phyloP scores from a whole-genome alignment of 2,113 vertebrate species.

The Pseudois nayaur region DNA sequence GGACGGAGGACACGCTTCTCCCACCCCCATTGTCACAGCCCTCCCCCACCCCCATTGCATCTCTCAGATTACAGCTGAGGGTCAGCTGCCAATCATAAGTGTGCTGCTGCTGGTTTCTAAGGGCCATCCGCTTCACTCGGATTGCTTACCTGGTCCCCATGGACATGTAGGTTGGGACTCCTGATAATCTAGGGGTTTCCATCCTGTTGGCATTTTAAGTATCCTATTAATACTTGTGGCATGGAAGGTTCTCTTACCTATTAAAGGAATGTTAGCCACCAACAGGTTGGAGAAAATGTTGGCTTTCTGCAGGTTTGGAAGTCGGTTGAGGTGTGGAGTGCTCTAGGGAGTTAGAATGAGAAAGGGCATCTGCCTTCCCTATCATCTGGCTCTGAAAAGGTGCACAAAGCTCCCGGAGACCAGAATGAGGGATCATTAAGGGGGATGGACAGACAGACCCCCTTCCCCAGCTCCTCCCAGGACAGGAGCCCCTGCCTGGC shows the following conservation, averaged over 20 bases:
- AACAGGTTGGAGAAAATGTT: not conserved
- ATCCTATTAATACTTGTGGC: not conserved
- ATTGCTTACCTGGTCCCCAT: not conserved
- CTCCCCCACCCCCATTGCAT: not conserved
- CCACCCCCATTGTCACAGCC: not conserved
- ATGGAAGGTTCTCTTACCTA: not conserved
- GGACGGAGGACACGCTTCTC: accelerated
- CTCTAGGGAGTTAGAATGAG: not conserved
- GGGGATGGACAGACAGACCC: accelerated
- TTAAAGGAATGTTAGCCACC: not conserved
- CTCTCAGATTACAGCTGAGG: not conserved
- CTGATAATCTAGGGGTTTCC: not conserved
- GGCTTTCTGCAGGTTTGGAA: not conserved
- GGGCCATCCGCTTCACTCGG: not conserved
- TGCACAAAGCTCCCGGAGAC: not conserved
- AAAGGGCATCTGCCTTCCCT: not conserved
- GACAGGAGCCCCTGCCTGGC: not conserved
- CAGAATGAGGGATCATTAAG: not conserved
- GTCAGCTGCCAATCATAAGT: not conserved
- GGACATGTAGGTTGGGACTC: not conserved
- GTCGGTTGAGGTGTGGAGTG: not conserved
- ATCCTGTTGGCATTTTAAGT: not conserved
- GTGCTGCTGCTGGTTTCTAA: not conserved
- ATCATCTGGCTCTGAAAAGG: not conserved
- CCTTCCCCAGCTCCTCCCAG: not conserved